Conservation (phyloP, 2,797 vertebrate genomes). For the Chloroceryle inda region DNA sequence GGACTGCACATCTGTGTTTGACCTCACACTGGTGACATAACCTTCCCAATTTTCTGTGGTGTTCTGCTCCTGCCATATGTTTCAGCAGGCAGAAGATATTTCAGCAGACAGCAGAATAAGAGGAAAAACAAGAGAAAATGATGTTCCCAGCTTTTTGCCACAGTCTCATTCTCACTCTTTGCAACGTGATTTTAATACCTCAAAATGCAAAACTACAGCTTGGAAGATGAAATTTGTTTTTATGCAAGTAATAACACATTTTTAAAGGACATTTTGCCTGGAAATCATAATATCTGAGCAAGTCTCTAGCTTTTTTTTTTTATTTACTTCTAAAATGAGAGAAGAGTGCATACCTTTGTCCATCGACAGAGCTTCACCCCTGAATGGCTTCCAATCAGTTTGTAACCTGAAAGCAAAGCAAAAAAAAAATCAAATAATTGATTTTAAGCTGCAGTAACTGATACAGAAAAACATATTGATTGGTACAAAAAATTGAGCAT, state of each 20-base stretch:
- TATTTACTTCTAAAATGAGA: background rate
- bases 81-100: background rate
- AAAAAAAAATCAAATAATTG: background rate
- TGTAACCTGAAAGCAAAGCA: conserved; percentile 86
- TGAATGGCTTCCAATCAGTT: conserved; percentile 94
- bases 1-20: background rate
- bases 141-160: background rate
- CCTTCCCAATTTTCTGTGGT: background rate
- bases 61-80: background rate
- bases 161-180: background rate
- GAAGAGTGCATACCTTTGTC: conserved; percentile 89
- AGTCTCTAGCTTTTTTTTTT: background rate
- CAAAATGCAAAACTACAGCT: background rate
- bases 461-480: background rate
- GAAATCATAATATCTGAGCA: background rate
- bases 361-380: conserved; percentile 97
- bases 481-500: background rate
- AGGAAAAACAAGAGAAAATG: background rate
- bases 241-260: background rate
- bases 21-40: background rate
- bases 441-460: background rate
- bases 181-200: background rate
- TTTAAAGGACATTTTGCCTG: background rate
- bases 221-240: background rate
- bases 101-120: background rate